These are phyloP conservation scores for Nephrotoma guestfalica DNA, from an alignment of 2,888 invertebrate species.

Conservation along the genomic window DNA sequence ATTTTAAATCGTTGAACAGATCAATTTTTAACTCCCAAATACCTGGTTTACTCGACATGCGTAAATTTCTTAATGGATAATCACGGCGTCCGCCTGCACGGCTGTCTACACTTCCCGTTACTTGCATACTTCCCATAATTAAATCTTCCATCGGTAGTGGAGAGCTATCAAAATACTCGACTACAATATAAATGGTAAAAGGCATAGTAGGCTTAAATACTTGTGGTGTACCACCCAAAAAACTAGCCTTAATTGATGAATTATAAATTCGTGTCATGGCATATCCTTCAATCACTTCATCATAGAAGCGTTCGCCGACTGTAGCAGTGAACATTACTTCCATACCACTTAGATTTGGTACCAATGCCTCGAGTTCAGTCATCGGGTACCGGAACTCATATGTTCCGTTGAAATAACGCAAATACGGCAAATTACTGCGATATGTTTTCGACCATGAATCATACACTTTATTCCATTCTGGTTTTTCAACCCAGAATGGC, in stretches of 20 bases:
- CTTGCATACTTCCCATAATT: slow-evolving; percentile 46
- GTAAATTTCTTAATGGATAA: slow-evolving; percentile 43
- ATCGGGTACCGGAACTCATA: slow-evolving; percentile 79
- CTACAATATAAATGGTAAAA: slow-evolving; percentile 71
- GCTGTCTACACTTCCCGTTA: slow-evolving; percentile 47
- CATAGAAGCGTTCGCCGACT: slow-evolving; percentile 74
- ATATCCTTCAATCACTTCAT: slow-evolving; percentile 70
- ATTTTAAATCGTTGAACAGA: slow-evolving; percentile 42
- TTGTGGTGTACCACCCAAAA: slow-evolving; percentile 82
- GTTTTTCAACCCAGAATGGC: slow-evolving; percentile 65
- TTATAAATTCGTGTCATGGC: slow-evolving; percentile 78
- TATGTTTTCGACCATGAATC: slow-evolving; percentile 29
- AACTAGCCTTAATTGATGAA: slow-evolving; percentile 66
- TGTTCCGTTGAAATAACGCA: slow-evolving; percentile 75
- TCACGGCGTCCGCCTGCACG: slow-evolving; percentile 47
- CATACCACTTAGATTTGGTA: slow-evolving; percentile 55
- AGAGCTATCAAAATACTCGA: slow-evolving; percentile 85
- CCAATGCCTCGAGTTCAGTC: slow-evolving; percentile 53
- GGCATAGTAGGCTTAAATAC: slow-evolving; percentile 94
- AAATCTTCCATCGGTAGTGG: slow-evolving; percentile 51
- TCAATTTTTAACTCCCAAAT: slow-evolving; percentile 76
- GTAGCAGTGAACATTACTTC: slow-evolving; percentile 73
- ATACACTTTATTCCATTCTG: slow-evolving; percentile 35
- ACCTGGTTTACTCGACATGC: slow-evolving; percentile 52
- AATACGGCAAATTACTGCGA: slow-evolving; percentile 46